phyloP scores from a whole-genome alignment of 2,113 vertebrate species.

The Noctilio leporinus region DNA sequence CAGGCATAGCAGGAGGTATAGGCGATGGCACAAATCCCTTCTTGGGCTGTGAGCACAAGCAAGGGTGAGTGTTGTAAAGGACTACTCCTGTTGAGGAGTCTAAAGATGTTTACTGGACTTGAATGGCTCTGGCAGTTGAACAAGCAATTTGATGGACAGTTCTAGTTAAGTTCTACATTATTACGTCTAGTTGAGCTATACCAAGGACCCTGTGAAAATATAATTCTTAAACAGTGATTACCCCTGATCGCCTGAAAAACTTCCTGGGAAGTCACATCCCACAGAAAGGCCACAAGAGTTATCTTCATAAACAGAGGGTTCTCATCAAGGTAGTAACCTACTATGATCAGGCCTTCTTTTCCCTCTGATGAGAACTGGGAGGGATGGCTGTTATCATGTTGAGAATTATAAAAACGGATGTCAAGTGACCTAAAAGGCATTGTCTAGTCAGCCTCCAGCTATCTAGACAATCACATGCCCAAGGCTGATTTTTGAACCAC shows the following conservation, averaged over 20 bases:
- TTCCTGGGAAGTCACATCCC: neutral
- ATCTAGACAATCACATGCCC: neutral
- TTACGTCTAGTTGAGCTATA: neutral
- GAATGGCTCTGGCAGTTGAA: neutral
- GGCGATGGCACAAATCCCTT: too few species aligned
- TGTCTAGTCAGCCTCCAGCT: too few species aligned
- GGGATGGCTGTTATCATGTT: neutral
- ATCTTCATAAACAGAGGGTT: neutral
- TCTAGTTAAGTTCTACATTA: neutral
- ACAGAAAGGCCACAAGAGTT: neutral
- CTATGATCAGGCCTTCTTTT: neutral
- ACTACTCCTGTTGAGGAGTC: neutral
- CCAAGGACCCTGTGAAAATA: neutral
- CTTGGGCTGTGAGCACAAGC: too few species aligned
- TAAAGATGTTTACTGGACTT: neutral
- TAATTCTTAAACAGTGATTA: neutral
- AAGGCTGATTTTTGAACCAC: neutral
- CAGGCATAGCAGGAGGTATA: too few species aligned
- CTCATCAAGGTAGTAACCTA: neutral
- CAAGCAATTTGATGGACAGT: neutral
- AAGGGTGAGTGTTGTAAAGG: neutral
- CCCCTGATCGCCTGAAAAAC: neutral
- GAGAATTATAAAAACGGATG: neutral
- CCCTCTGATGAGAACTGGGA: neutral
- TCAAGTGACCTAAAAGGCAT: too few species aligned